Conservation (phyloP, 2,888 invertebrate species). For the Adineta ricciae region DNA sequence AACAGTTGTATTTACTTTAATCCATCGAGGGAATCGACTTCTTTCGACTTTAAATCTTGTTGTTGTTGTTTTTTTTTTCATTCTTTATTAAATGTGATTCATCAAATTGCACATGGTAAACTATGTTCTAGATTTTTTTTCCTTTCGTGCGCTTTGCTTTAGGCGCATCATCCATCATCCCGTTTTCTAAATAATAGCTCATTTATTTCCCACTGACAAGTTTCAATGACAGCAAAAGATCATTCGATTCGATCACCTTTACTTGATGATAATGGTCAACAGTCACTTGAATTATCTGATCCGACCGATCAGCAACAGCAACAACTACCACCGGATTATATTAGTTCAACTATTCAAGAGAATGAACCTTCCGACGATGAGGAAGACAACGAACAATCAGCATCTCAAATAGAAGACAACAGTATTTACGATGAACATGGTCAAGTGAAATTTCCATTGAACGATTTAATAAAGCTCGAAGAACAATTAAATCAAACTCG, state of each 20-base stretch:
- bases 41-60: no score
- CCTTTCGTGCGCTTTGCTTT: background rate
- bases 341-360: background rate
- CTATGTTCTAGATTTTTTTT: background rate
- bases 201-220: background rate
- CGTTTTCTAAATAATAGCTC: background rate
- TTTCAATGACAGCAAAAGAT: background rate
- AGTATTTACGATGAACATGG: conserved; percentile 9
- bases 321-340: background rate
- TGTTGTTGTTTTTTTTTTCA: background rate
- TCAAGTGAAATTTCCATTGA: conserved; percentile 66
- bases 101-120: background rate
- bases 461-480: conserved; percentile 74
- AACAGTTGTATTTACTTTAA: background rate
- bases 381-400: background rate
- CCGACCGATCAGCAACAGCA: background rate
- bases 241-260: background rate
- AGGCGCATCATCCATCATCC: background rate
- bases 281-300: background rate
- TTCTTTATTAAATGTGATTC: background rate
- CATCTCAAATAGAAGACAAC: background rate
- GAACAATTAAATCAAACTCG: conserved; percentile 89
- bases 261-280: background rate
- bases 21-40: background rate
- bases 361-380: background rate